These are phyloP conservation scores for Phrynocephalus vlangalii DNA, from an alignment of 2,797 vertebrate genomes.

Conservation along the genomic window DNA sequence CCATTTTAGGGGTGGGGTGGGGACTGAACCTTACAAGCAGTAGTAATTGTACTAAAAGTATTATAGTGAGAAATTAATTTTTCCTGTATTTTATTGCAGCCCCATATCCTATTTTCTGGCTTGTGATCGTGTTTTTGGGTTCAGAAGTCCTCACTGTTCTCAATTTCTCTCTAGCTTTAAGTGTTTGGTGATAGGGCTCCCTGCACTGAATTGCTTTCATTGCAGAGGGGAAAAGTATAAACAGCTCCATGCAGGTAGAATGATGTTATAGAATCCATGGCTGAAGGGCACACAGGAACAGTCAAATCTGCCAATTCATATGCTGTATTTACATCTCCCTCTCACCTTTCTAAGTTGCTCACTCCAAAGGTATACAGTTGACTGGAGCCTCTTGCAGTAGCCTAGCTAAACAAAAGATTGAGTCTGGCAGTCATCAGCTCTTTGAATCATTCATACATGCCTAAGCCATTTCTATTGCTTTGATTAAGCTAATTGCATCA, in stretches of 20 bases:
- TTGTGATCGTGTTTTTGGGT: not conserved
- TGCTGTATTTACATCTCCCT: conserved; percentile 12
- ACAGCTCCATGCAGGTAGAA: not conserved
- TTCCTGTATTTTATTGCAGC: not conserved
- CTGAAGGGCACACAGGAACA: not conserved
- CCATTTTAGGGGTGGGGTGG: not conserved
- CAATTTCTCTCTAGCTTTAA: not conserved
- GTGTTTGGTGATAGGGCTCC: not conserved
- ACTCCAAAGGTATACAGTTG: conserved; percentile 6
- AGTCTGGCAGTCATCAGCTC: not conserved
- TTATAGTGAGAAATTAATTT: not conserved
- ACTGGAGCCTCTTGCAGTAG: not conserved
- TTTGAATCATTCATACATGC: not conserved
- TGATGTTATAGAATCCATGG: conserved; percentile 12
- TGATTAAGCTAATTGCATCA: not conserved
- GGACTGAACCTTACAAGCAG: not conserved
- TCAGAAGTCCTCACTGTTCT: not conserved
- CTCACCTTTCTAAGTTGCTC: conserved; percentile 13
- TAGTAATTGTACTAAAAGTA: not conserved
- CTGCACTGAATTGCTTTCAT: conserved; percentile 15
- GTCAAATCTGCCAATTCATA: conserved; percentile 4
- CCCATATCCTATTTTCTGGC: not conserved
- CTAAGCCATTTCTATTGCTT: not conserved
- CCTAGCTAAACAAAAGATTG: conserved; percentile 4
- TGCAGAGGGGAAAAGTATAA: not conserved